Evolutionary conservation across 2,113 vertebrate species (phyloP).

Genomic region (Heloderma charlesbogerti): DNA sequence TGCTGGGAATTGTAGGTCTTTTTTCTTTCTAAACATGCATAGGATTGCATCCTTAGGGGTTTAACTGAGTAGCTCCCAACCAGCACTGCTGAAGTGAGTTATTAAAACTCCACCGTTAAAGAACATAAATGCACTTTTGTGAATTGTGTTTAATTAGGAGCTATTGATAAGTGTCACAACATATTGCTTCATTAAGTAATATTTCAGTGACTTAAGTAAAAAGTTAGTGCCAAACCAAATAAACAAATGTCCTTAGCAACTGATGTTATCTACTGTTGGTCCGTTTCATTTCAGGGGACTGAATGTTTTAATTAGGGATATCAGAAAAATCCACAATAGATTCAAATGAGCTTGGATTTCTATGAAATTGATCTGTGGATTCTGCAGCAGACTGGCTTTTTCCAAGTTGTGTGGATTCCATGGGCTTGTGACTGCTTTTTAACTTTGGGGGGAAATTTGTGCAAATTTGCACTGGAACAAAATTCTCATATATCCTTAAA

Average conservation of each 20-base stretch:
- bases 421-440: too few relatives aligned
- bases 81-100: neutral
- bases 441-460: too few relatives aligned
- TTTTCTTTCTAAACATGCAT: too few relatives aligned
- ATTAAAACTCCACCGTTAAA: conserved; percentile 1
- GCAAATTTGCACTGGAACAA: too few relatives aligned
- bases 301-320: neutral
- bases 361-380: too few relatives aligned
- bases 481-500: too few relatives aligned
- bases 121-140: neutral
- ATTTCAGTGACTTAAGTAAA: neutral
- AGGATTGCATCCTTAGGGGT: too few relatives aligned
- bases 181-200: neutral
- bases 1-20: too few relatives aligned
- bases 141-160: neutral
- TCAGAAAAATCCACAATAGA: too few relatives aligned
- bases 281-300: neutral
- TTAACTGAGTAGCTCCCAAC: neutral
- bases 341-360: too few relatives aligned
- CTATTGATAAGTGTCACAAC: neutral
- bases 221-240: neutral
- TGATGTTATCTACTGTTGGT: neutral
- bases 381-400: too few relatives aligned
- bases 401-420: too few relatives aligned
- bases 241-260: neutral